A percentile compares a stretch with the other conserved stretches of the same genome.
phyloP scores from a whole-genome alignment of 2,888 invertebrate species.

The Malacosoma neustria region DNA sequence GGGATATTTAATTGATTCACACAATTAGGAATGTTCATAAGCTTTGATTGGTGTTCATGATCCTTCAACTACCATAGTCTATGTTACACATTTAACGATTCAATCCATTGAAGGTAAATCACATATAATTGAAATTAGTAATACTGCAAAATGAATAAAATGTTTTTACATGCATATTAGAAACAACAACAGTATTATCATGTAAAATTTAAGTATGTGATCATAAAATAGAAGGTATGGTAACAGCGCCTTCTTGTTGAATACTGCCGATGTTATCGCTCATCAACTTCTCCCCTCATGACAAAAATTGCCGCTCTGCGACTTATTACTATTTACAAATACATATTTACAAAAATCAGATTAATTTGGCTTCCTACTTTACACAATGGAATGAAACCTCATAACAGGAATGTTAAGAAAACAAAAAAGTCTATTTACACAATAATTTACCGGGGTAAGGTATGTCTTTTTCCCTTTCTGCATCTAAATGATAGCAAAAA shows the following conservation, averaged over 20 bases:
- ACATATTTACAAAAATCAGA: constrained; percentile 64
- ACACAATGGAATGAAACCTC: constrained; percentile 62
- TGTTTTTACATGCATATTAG: too few species aligned
- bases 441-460: constrained; percentile 25
- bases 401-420: constrained; percentile 65
- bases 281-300: constrained; percentile 31
- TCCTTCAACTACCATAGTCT: too few species aligned
- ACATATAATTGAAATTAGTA: too few species aligned
- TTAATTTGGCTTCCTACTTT: constrained; percentile 52
- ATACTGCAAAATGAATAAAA: too few species aligned
- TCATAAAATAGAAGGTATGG: constrained; percentile 26
- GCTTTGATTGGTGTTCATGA: too few species aligned
- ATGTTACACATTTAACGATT: too few species aligned
- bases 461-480: constrained; percentile 14
- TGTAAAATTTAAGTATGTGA: too few species aligned
- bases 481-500: constrained; percentile 50
- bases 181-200: too few species aligned
- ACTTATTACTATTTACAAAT: constrained; percentile 66
- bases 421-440: constrained; percentile 52
- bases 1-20: too few species aligned
- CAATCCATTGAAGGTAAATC: too few species aligned
- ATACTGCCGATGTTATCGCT: constrained; percentile 37
- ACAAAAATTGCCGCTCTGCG: constrained; percentile 58
- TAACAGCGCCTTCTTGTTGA: constrained; percentile 45
- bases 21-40: too few species aligned